phyloP scores from a whole-genome alignment of 2,888 invertebrate species.

The Bhutanitis thaidina region DNA sequence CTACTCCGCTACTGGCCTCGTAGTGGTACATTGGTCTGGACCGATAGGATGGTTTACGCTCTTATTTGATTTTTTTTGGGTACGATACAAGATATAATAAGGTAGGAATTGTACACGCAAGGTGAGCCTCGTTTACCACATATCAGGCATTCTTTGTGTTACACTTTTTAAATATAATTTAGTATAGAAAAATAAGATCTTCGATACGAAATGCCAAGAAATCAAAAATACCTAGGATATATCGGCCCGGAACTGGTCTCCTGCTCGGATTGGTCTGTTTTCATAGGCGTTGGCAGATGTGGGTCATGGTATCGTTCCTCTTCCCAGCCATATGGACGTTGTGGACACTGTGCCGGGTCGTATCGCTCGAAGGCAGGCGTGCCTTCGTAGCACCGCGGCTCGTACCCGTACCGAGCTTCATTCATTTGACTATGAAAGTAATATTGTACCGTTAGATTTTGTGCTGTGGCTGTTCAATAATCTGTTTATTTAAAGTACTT shows the following conservation, averaged over 20 bases:
- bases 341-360: constrained; percentile 73
- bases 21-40: constrained; percentile 90
- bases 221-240: constrained; percentile 83
- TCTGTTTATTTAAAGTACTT: too few species aligned
- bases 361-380: constrained; percentile 76
- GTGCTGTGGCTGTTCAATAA: too few species aligned
- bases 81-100: constrained; percentile 1
- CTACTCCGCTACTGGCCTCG: constrained; percentile 79
- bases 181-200: background rate
- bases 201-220: background rate
- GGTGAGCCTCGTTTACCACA: constrained; percentile 70
- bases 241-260: constrained; percentile 85
- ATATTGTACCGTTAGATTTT: constrained; percentile 15
- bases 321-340: constrained; percentile 76
- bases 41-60: constrained; percentile 37
- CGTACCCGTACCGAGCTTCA: constrained; percentile 79
- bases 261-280: constrained; percentile 84
- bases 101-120: constrained; percentile 1
- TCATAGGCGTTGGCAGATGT: constrained; percentile 81
- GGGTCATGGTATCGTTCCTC: constrained; percentile 82
- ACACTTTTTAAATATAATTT: background rate
- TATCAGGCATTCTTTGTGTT: constrained; percentile 35
- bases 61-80: constrained; percentile 3
- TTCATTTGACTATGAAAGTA: constrained; percentile 74
- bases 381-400: constrained; percentile 74